Percentiles rank a stretch among this genome's conserved stretches.
These are phyloP conservation scores for Gymnoscopelus microlampas DNA, from an alignment of 2,797 vertebrate genomes.

Conservation along the genomic window DNA sequence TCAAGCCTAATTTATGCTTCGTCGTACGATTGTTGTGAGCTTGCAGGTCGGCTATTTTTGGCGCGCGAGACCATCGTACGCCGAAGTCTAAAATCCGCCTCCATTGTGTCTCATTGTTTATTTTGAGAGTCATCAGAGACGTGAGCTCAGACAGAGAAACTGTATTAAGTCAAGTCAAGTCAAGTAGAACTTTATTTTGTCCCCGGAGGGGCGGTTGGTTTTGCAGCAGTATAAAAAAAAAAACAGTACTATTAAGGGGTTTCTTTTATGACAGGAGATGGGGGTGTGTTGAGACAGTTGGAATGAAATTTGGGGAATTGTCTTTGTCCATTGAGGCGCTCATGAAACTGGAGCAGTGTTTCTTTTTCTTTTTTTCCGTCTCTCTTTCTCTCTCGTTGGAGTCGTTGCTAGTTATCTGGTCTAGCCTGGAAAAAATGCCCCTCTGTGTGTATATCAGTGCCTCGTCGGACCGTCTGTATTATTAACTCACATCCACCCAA, in stretches of 20 bases:
- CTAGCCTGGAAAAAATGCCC: slow-evolving; percentile 3
- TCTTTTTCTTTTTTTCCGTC: slow-evolving; percentile 32
- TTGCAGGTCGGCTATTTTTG: too few relatives aligned
- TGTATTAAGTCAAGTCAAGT: slow-evolving; percentile 34
- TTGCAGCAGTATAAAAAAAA: too few relatives aligned
- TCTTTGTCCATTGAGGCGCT: slow-evolving; percentile 31
- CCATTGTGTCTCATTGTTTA: slow-evolving; percentile 41
- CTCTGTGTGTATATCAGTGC: neutral
- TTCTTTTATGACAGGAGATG: slow-evolving; percentile 53
- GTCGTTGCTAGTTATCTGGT: slow-evolving; percentile 44
- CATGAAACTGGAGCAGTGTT: slow-evolving; percentile 39
- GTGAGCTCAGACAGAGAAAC: slow-evolving; percentile 30
- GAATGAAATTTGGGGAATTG: slow-evolving; percentile 48
- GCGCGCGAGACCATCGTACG: too few relatives aligned
- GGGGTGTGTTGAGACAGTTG: slow-evolving; percentile 32
- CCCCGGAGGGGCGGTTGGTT: too few relatives aligned
- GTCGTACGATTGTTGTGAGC: too few relatives aligned
- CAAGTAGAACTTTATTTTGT: neutral
- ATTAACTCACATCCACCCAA: slow-evolving; percentile 26
- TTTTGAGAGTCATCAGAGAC: slow-evolving; percentile 53
- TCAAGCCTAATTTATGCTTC: too few relatives aligned
- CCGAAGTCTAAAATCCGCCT: too few relatives aligned
- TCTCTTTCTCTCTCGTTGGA: neutral
- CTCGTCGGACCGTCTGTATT: slow-evolving; percentile 3
- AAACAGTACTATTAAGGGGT: too few relatives aligned